Evolutionary conservation across 2,113 vertebrate genomes (phyloP).

Genomic region (Casuarius casuarius): DNA sequence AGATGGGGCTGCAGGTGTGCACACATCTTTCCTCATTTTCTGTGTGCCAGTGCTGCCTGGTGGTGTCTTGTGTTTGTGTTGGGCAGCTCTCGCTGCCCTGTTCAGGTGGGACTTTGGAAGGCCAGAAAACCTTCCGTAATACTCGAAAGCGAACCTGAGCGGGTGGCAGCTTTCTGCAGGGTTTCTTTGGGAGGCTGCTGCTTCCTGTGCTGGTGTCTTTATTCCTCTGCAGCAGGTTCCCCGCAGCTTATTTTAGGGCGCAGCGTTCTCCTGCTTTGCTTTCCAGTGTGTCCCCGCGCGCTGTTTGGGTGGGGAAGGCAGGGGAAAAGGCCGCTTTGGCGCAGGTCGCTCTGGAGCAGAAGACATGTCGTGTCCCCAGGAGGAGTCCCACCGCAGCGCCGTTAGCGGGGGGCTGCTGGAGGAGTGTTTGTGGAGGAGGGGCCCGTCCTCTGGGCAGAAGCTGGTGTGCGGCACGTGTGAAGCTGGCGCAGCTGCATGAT

Average conservation of each 20-base stretch:
- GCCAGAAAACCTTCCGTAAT: neutral
- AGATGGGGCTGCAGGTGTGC: neutral
- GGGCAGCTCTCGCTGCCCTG: neutral
- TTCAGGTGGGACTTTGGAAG: neutral
- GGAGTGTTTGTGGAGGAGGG: neutral
- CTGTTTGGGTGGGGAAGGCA: neutral
- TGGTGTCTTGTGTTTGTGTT: no score
- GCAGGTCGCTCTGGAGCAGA: neutral
- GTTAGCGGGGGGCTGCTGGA: neutral
- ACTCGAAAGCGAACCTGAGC: neutral
- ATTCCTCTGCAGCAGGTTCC: neutral
- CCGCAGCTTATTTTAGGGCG: neutral
- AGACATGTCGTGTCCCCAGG: neutral
- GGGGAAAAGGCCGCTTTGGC: neutral
- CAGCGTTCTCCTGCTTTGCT: neutral
- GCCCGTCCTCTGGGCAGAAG: neutral
- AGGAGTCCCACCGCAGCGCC: neutral
- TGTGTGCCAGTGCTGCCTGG: neutral
- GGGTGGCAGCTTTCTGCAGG: neutral
- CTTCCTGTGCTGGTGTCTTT: neutral
- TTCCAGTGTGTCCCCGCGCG: neutral
- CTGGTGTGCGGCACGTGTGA: no score
- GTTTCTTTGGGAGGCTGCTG: neutral
- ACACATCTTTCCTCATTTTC: neutral
- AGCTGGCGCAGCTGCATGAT: no score